Base-by-base conservation (phyloP, 2,888 invertebrate species). In the Tenthredo notha region DNA sequence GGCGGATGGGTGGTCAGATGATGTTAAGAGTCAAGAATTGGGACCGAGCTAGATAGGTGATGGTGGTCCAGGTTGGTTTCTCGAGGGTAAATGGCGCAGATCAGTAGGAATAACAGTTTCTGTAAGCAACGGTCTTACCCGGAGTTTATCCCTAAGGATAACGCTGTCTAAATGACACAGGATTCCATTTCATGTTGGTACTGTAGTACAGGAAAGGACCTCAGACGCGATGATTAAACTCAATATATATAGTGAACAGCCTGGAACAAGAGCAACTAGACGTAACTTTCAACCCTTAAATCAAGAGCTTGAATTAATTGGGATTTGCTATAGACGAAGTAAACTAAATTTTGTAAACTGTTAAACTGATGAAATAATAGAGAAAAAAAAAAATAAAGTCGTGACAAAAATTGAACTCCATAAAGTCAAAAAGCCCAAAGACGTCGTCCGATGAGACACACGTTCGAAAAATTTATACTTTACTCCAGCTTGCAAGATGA, bases 101-200 rank as follows among this genome's bases (percentile, higher is more conserved):
- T 37, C 43, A 43, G 43, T 1, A 29, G 77, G 54, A 40, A 67
- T 67, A 54, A 77, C 40, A 74, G 21, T 18, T 50, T 10, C 54
- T 50, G 77, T 33, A 54, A 50, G 77, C 50, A 77, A 29, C 29
- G 54, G 77, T 77, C 29, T 77, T 77, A 77, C 47, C 25, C 25
- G 25, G 29, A 77, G 77, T 77, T 77, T 77, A 77, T 50, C 77
- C 77, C 77, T 9, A 29, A 77, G 77, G 54, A 77, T 77, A 77
- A 77, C 77, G 74, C 43, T 2, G 54, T 77, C 77, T 33, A 25
- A 77, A 50, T 15, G 50, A 29, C 54, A 54, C 77, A 54, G 29
- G 54, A 77, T 77, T 25, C 21, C 43, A 25, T 40, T 54, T 54
- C 33, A 1, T 33, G 33, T 33, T 18, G 12, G 33, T 3, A 15